Evolutionary conservation across 1,140 invertebrate species (phyloP).

Genomic region (Paracyclopina nana): DNA sequence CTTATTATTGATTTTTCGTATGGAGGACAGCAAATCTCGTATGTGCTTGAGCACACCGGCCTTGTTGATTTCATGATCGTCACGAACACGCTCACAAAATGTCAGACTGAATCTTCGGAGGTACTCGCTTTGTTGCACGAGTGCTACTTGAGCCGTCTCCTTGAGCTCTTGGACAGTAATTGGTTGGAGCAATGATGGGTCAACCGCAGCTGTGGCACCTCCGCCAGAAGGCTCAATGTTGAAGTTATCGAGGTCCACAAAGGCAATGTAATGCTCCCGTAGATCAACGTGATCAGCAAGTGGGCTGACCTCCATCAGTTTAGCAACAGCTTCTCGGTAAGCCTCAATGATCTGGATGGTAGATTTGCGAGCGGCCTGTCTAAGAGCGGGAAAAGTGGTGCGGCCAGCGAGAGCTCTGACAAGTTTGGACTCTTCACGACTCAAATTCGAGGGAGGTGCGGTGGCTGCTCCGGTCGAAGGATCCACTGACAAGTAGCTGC

Average conservation of each 20-base stretch:
- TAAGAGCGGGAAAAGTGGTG: not conserved
- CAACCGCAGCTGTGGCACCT: not conserved
- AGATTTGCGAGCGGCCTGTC: not conserved
- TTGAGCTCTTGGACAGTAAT: not conserved
- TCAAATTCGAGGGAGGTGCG: not conserved
- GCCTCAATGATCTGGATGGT: not conserved
- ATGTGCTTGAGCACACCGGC: conserved; percentile 5
- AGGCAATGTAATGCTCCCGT: conserved; percentile 14
- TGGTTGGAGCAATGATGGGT: no score
- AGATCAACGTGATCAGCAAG: conserved; percentile 14
- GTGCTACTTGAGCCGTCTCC: conserved; percentile 3
- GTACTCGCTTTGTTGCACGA: conserved; percentile 13
- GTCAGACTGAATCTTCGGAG: conserved; percentile 5
- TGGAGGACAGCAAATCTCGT: not conserved
- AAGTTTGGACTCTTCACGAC: not conserved
- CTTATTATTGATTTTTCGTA: conserved; percentile 7
- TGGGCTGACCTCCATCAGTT: conserved; percentile 5
- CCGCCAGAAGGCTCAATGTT: not conserved
- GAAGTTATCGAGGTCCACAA: conserved; percentile 12
- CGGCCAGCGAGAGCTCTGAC: not conserved
- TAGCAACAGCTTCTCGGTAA: conserved; percentile 8
- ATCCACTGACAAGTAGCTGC: not conserved
- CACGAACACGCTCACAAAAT: conserved; percentile 12
- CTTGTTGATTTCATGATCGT: conserved; percentile 4
- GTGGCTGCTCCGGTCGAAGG: not conserved